Evolutionary conservation across 1,140 invertebrate genomes (phyloP).

Genomic region (Trypoxylus dichotomus): DNA sequence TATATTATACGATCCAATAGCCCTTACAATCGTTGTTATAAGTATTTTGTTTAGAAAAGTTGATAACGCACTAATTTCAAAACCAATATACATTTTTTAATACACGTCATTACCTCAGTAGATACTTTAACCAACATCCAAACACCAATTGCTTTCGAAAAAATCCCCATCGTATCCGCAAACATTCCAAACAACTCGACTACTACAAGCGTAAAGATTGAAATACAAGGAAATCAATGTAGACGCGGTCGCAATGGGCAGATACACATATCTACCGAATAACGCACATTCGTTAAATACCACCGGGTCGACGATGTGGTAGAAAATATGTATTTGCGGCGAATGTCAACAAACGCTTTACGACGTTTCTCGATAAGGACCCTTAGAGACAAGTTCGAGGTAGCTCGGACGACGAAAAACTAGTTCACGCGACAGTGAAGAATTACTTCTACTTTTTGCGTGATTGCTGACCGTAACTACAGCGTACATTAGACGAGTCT

Average conservation of each 20-base stretch:
- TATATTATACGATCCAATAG: too few species aligned
- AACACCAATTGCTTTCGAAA: background rate
- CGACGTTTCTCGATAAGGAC: background rate
- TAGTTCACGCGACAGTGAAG: background rate
- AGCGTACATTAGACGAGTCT: background rate
- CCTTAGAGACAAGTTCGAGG: background rate
- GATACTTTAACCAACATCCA: background rate
- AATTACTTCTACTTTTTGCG: background rate
- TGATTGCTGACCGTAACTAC: background rate
- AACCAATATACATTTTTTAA: too few species aligned
- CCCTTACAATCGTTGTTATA: too few species aligned
- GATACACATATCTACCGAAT: background rate
- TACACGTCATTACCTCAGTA: too few species aligned
- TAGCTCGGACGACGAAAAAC: background rate
- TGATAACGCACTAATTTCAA: too few species aligned
- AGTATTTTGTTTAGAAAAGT: too few species aligned
- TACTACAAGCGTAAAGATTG: background rate
- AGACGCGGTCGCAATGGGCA: background rate
- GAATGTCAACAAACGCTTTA: background rate
- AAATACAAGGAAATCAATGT: background rate
- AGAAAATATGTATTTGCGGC: background rate
- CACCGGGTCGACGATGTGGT: background rate
- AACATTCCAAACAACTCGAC: background rate
- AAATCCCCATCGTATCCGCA: background rate
- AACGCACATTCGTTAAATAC: background rate